Percentiles rank a stretch among this genome's conserved stretches.
These are phyloP conservation scores for Pteruthius melanotis DNA, from an alignment of 2,113 vertebrate genomes.

Conservation along the genomic window DNA sequence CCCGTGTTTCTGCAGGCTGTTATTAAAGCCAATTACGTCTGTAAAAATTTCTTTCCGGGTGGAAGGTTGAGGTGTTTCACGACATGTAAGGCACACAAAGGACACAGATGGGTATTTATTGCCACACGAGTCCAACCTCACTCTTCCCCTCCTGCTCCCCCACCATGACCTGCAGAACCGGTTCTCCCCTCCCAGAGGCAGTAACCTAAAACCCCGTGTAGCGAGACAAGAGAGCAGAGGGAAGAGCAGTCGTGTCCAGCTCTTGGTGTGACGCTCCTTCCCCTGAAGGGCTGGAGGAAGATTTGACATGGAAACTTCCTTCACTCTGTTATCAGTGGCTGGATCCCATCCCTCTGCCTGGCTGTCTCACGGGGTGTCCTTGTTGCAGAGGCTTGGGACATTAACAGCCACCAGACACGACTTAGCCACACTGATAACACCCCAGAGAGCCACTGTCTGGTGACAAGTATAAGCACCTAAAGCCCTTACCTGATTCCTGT, in stretches of 20 bases:
- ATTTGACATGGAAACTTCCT: constrained; percentile 9
- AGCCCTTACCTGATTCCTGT: neutral
- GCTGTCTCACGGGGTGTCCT: neutral
- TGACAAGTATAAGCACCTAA: neutral
- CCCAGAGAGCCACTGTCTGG: neutral
- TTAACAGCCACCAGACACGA: neutral
- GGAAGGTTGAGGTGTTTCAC: constrained; percentile 4
- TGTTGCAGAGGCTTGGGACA: neutral
- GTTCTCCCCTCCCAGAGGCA: constrained; percentile 17
- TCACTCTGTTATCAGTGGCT: neutral
- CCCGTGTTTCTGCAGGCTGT: neutral
- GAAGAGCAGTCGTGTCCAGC: neutral
- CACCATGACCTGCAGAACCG: neutral
- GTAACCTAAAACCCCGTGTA: neutral
- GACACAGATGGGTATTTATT: neutral
- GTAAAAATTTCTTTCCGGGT: constrained; percentile 25
- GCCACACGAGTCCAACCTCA: neutral
- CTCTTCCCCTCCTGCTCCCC: neutral
- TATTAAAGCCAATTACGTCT: constrained; percentile 30
- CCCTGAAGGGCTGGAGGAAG: neutral
- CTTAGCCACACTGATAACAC: neutral
- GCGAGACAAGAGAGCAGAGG: neutral
- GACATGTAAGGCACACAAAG: neutral
- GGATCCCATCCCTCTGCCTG: neutral
- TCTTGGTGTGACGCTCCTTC: neutral